A percentile compares a stretch with the other conserved stretches of the same genome.
Evolutionary conservation across 2,888 invertebrate species (phyloP).

Genomic region (Timema podura): DNA sequence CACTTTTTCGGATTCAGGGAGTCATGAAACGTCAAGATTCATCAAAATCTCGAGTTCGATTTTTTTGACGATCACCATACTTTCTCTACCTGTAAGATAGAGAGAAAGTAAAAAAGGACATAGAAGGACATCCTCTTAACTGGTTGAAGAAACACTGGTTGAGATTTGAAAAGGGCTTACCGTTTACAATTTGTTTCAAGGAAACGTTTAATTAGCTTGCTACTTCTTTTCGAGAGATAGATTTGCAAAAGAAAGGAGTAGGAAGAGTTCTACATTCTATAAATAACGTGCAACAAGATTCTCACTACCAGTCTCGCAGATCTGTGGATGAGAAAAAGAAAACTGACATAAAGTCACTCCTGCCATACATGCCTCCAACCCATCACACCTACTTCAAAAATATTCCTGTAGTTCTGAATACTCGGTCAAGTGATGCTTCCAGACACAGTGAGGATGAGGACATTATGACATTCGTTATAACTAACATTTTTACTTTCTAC

Average conservation of each 20-base stretch:
- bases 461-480: no score
- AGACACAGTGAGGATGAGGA: no score
- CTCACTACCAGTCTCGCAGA: neutral
- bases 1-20: no score
- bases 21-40: no score
- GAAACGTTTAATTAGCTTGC: neutral
- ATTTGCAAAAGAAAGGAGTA: neutral
- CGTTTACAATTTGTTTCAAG: neutral
- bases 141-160: conserved; percentile 33
- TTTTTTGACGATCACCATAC: no score
- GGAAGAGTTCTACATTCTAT: neutral
- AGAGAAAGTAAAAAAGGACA: no score
- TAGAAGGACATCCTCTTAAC: conserved; percentile 22
- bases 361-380: conserved; percentile 24
- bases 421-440: no score
- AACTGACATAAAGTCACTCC: conserved; percentile 25
- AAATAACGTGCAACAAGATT: neutral
- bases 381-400: conserved; percentile 23
- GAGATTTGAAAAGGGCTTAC: conserved; percentile 25
- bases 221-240: neutral
- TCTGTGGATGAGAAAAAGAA: neutral
- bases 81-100: no score
- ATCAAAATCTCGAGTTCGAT: no score
- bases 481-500: no score
- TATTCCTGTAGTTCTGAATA: conserved; percentile 13